phyloP scores from a whole-genome alignment of 2,797 vertebrate species.

The Parauchenoglanis punctatus region DNA sequence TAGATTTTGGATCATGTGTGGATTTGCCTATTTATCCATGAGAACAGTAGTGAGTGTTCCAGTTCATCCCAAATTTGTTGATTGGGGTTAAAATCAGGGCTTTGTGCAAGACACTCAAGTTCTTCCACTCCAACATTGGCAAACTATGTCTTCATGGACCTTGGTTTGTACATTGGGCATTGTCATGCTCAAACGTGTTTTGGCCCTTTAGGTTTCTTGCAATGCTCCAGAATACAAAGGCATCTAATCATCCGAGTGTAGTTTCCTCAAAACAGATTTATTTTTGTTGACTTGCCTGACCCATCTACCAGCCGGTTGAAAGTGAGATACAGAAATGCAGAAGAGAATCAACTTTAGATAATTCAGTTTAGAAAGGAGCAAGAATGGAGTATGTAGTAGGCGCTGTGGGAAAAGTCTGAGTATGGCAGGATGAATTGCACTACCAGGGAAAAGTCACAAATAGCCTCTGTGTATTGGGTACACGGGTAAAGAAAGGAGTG shows the following conservation, averaged over 20 bases:
- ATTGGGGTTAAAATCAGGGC: neutral
- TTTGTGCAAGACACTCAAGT: neutral
- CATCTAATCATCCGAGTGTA: neutral
- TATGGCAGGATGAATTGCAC: conserved; percentile 4
- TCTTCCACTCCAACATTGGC: neutral
- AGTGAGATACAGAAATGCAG: neutral
- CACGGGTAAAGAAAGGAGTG: conserved; percentile 16
- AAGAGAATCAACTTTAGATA: neutral
- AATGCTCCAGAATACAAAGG: neutral
- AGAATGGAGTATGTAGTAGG: neutral
- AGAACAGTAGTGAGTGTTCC: neutral
- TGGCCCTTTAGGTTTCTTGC: neutral
- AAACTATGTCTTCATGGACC: neutral
- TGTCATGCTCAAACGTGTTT: neutral
- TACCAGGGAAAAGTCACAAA: conserved; percentile 21
- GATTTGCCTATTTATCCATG: neutral
- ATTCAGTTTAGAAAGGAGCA: neutral
- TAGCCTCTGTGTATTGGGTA: conserved; percentile 27
- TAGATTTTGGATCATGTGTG: neutral
- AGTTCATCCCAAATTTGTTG: neutral
- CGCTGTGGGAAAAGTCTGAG: neutral
- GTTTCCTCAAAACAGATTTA: neutral
- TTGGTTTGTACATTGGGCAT: neutral
- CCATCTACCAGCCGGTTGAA: neutral
- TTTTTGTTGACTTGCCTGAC: neutral